Percentiles rank a stretch among this genome's conserved stretches.
Evolutionary conservation across 64 coral and sea anemone species (phyloP).

Genomic region (Montipora foliosa): DNA sequence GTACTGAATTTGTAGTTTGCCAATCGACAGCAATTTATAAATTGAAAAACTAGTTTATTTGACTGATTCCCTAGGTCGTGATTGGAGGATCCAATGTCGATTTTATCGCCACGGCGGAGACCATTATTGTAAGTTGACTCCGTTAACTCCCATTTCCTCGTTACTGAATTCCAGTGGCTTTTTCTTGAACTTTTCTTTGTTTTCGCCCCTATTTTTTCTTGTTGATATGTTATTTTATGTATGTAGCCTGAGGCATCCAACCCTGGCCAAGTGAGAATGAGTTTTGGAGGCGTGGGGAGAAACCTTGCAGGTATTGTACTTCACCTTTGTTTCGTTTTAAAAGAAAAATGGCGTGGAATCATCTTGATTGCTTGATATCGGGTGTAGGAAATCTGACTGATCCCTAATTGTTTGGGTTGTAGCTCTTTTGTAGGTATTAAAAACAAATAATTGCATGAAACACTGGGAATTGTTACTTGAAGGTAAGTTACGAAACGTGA

Average conservation of each 20-base stretch:
- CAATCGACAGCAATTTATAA: background rate
- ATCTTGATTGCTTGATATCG: too few species aligned
- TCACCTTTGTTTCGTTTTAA: background rate
- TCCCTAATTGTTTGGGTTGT: too few species aligned
- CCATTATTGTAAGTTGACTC: conserved; percentile 74
- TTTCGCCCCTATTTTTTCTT: background rate
- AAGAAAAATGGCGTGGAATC: background rate
- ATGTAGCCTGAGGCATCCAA: conserved; percentile 91
- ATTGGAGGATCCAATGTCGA: conserved; percentile 96
- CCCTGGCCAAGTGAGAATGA: conserved; percentile 87
- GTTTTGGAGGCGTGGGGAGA: conserved; percentile 95
- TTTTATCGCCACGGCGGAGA: conserved; percentile 93
- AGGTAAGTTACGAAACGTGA: too few species aligned
- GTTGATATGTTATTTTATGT: conserved; percentile 17
- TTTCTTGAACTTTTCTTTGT: background rate
- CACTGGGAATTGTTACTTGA: too few species aligned
- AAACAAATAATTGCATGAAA: too few species aligned
- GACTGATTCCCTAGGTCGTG: conserved; percentile 69
- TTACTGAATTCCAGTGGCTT: background rate
- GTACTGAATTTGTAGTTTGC: background rate
- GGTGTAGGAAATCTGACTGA: too few species aligned
- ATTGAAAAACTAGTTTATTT: background rate
- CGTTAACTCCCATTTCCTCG: too few species aligned
- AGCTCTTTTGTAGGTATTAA: too few species aligned
- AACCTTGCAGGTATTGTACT: conserved; percentile 86